A percentile compares a stretch with the other conserved stretches of the same genome.
These are phyloP conservation scores for Girardinichthys multiradiatus DNA, from an alignment of 2,113 vertebrate genomes.

Conservation along the genomic window DNA sequence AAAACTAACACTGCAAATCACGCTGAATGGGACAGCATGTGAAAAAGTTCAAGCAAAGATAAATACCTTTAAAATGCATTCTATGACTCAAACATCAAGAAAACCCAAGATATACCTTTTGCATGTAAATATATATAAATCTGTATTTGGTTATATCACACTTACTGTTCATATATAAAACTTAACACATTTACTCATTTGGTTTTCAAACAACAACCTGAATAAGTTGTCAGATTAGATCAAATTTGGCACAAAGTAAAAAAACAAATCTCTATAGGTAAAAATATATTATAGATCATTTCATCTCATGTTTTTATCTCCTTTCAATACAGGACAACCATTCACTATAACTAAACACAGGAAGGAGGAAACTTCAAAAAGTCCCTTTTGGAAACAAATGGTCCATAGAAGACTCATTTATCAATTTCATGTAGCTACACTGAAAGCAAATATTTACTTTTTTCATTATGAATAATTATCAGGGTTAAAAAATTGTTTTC, in stretches of 20 bases:
- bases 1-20: no score
- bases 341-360: background rate
- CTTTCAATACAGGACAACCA: background rate
- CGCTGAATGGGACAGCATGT: no score
- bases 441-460: background rate
- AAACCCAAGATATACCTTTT: slow-evolving; percentile 3
- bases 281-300: no score
- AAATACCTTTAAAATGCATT: no score
- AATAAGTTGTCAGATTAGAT: background rate
- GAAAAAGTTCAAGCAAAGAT: no score
- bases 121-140: no score
- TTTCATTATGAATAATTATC: background rate
- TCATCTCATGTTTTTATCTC: no score
- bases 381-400: background rate
- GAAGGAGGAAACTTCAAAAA: background rate
- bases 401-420: background rate
- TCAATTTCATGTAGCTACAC: background rate
- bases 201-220: background rate
- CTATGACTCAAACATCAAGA: background rate
- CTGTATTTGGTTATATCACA: no score
- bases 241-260: background rate
- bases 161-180: no score
- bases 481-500: background rate
- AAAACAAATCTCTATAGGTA: background rate
- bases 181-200: background rate